Percentiles rank a stretch among this genome's conserved stretches.
phyloP scores from a whole-genome alignment of 2,797 vertebrate genomes.

The Coregonus sp. region DNA sequence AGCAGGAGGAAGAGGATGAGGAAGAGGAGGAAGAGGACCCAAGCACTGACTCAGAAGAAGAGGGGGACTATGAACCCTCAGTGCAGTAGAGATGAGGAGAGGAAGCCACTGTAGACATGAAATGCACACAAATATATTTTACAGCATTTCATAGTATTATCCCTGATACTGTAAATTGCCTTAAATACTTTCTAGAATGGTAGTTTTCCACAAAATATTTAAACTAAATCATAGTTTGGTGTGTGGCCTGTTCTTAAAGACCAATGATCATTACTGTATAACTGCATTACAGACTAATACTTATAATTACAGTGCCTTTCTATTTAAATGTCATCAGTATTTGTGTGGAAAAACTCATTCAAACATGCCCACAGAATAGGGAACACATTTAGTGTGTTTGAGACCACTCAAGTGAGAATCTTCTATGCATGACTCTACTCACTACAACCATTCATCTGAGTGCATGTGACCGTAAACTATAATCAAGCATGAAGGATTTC shows the following conservation, averaged over 20 bases:
- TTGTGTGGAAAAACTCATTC: conserved; percentile 35
- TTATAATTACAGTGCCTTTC: conserved; percentile 35
- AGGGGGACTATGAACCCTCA: conserved; percentile 8
- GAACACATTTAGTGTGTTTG: conserved; percentile 2
- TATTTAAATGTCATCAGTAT: conserved; percentile 52
- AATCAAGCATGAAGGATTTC: conserved; percentile 37
- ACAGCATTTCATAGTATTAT: background rate
- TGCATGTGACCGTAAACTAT: conserved; percentile 42
- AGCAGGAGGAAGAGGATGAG: conserved; percentile 61
- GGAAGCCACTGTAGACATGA: background rate
- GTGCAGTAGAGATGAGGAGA: background rate
- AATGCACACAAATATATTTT: background rate
- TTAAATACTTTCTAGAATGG: background rate
- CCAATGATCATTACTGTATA: background rate
- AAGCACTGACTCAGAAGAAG: conserved; percentile 66
- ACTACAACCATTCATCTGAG: conserved; percentile 11
- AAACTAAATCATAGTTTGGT: background rate
- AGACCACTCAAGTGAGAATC: conserved; percentile 47
- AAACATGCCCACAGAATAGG: conserved; percentile 28
- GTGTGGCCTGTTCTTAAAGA: background rate
- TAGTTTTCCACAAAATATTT: background rate
- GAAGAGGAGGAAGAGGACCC: conserved; percentile 49
- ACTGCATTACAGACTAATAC: background rate
- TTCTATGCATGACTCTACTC: conserved; percentile 34
- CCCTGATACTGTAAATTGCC: background rate